Base-by-base conservation (phyloP, 1,140 invertebrate species). In the Heliconius nattereri region DNA sequence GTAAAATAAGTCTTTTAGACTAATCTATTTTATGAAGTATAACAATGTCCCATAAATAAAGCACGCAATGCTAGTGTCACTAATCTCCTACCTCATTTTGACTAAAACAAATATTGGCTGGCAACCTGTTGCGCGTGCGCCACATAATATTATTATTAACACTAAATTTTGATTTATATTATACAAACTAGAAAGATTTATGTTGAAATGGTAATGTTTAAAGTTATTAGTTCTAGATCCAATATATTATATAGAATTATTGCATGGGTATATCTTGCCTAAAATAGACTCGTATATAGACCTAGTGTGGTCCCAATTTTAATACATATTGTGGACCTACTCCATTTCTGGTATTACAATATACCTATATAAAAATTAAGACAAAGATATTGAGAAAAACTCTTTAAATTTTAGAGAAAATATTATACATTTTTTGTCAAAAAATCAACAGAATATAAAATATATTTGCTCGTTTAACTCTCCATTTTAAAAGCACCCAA, bases 401-500 rank as follows among this genome's bases (percentile, higher is more conserved):
- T n/a, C n/a, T n/a, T n/a, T n/a, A n/a, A n/a, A n/a, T 35, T 35
- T 35, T 35, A 35, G 6, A 35, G 32, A 35, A 7, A 6, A 6
- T 32, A 32, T 32, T 32, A 6, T 7, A 32, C 5, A 5, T 32
- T 32, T 32, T 5, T 32, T 32, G 32, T 32, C 5, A 32, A 6
- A 32, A 32, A 32, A 32, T 32, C 32, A 0, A 32, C 32, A 32
- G 5, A 32, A 32, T 32, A 66, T 26, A 66, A 26, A 66, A 66
- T 66, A 66, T 79, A 70, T 77, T 66, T 32, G 73, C 74, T 81
- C 78, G 54, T 74, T 71, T 54, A 60, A 73, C 20, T 73, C 32
- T 76, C 74, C 81, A 79, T 26, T 79, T 76, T 82, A 76, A 82
- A 82, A 57, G 76, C 74, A 40, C 78, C 74, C 74, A 66, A 76